Conservation (phyloP, 2,797 vertebrate species). For the Naso thynnoides region DNA sequence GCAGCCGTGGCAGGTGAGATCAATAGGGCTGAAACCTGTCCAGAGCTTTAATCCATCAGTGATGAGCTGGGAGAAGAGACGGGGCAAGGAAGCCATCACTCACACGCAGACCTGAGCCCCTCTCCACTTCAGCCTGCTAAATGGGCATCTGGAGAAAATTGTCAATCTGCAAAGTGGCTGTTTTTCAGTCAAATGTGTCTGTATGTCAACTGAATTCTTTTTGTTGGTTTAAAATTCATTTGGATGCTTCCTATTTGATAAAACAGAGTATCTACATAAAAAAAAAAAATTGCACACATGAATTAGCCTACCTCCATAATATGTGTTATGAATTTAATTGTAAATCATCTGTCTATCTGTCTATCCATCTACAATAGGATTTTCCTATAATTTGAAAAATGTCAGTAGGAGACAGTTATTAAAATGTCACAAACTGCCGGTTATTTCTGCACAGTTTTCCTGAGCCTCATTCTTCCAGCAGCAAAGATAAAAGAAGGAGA, state of each 20-base stretch:
- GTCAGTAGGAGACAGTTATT: not conserved
- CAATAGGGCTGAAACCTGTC: constrained; percentile 81
- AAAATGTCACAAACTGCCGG: not conserved
- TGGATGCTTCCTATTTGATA: not conserved
- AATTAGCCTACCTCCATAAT: no score
- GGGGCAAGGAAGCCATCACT: constrained; percentile 73
- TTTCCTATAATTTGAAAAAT: not conserved
- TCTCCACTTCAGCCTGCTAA: constrained; percentile 59
- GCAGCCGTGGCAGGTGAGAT: constrained; percentile 78
- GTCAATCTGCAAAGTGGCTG: constrained; percentile 53
- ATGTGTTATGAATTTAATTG: no score
- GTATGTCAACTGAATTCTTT: not conserved
- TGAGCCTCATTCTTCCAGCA: no score
- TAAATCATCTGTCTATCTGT: not conserved
- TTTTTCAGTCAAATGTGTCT: constrained; percentile 9
- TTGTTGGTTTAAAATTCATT: not conserved
- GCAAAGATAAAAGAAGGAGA: not conserved
- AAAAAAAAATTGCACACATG: no score
- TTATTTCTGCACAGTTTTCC: not conserved
- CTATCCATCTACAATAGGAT: not conserved
- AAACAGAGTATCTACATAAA: not conserved
- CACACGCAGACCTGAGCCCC: constrained; percentile 39
- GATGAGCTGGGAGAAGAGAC: constrained; percentile 70
- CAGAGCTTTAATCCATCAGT: constrained; percentile 80
- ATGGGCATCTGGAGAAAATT: constrained; percentile 59